Percentiles rank a stretch among this genome's conserved stretches.
Conservation (phyloP, 2,113 vertebrate species). For the Crypturellus undulatus region DNA sequence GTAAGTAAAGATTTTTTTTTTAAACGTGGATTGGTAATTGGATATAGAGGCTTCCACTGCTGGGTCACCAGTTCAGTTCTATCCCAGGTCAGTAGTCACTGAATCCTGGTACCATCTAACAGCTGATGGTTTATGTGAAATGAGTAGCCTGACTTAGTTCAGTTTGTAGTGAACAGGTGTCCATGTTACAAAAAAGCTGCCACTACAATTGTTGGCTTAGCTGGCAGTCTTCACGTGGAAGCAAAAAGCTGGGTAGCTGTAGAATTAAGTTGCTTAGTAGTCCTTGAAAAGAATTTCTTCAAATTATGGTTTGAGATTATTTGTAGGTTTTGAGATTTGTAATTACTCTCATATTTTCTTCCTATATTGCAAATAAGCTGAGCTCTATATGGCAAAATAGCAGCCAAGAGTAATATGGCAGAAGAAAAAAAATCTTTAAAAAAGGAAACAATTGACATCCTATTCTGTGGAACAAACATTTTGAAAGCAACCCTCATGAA, state of each 20-base stretch:
- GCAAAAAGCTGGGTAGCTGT: background rate
- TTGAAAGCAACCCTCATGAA: background rate
- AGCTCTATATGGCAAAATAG: background rate
- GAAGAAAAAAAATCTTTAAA: background rate
- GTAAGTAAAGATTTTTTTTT: background rate
- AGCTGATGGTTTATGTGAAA: constrained; percentile 73
- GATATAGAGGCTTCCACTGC: constrained; percentile 57
- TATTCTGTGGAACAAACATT: background rate
- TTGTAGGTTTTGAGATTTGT: background rate
- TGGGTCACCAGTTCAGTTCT: constrained; percentile 67
- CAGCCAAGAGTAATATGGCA: background rate
- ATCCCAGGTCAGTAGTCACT: constrained; percentile 63
- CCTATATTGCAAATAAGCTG: background rate
- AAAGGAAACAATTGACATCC: background rate
- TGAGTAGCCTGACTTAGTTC: constrained; percentile 62
- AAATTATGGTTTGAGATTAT: background rate
- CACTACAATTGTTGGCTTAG: constrained; percentile 45
- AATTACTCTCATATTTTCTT: background rate
- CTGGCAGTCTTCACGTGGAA: background rate
- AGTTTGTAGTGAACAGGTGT: constrained; percentile 65
- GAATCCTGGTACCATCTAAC: constrained; percentile 63
- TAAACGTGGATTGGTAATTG: constrained; percentile 10
- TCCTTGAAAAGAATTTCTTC: background rate
- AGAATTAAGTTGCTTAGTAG: background rate
- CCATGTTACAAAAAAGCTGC: constrained; percentile 22